Evolutionary conservation across 30 jellyfish, hydroid and myxozoan genomes (phyloP).

Genomic region (Aurelia aurita): DNA sequence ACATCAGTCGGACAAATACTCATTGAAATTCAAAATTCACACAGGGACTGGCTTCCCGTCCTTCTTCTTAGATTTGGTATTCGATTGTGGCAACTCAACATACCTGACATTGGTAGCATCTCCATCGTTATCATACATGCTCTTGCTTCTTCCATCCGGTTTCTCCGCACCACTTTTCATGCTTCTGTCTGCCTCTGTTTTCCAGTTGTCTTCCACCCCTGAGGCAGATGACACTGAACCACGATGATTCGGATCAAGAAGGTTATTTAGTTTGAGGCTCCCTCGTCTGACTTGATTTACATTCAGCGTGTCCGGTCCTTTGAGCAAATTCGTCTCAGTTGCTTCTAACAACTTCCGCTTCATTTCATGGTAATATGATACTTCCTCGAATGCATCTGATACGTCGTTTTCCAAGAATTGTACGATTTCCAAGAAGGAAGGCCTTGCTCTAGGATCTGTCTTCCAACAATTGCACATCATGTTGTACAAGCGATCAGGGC

Average conservation of each 20-base stretch:
- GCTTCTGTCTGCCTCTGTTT: constrained; percentile 70
- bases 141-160: constrained; percentile 55
- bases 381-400: constrained; percentile 70
- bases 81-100: constrained; percentile 64
- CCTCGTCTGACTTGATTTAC: constrained; percentile 54
- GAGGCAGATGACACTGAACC: constrained; percentile 81
- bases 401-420: constrained; percentile 90
- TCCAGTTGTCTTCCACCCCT: constrained; percentile 73
- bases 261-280: constrained; percentile 57
- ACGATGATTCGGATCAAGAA: constrained; percentile 18
- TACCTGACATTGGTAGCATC: constrained; percentile 65
- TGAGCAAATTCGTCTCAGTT: constrained; percentile 64
- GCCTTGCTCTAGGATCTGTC: constrained; percentile 84
- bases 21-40: neutral
- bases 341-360: constrained; percentile 87
- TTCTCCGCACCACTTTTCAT: constrained; percentile 1
- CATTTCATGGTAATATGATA: constrained; percentile 92
- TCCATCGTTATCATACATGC: constrained; percentile 85
- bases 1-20: no score
- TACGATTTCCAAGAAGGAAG: constrained; percentile 86
- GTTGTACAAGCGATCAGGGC: constrained; percentile 80
- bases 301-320: constrained; percentile 53
- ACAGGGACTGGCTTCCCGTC: constrained; percentile 69
- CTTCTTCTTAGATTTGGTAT: constrained; percentile 31
- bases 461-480: constrained; percentile 95